Evolutionary conservation across 2,888 invertebrate genomes (phyloP).

Genomic region (Agrochola circellaris): DNA sequence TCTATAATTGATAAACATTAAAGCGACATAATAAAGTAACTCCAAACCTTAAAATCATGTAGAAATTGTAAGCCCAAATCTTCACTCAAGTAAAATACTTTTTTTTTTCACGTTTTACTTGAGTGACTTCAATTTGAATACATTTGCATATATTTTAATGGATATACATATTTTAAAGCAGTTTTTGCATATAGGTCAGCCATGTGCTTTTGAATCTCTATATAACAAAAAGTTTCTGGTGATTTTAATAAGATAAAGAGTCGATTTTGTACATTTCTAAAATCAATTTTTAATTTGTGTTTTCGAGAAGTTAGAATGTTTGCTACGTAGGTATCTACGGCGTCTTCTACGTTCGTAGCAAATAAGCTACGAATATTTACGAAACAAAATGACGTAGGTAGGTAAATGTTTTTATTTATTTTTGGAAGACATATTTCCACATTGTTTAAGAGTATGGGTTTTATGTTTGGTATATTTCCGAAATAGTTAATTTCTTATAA

Average conservation of each 20-base stretch:
- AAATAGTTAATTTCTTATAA: not conserved
- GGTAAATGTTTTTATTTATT: constrained; percentile 2
- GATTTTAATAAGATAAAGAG: not conserved
- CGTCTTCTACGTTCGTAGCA: constrained; percentile 1
- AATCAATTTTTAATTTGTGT: not conserved
- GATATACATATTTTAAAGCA: not conserved
- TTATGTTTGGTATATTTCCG: constrained; percentile 11
- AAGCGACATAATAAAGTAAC: not conserved
- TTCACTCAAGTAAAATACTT: not conserved
- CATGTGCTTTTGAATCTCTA: not conserved
- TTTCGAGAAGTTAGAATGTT: not conserved
- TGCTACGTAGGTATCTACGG: not conserved
- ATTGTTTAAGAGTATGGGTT: not conserved
- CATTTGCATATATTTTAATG: constrained; percentile 1
- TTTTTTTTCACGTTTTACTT: not conserved
- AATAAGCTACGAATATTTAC: not conserved
- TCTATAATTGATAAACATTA: not conserved
- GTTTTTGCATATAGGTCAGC: not conserved
- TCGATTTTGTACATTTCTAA: too few relatives aligned
- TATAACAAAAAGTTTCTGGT: too few relatives aligned
- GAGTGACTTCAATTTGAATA: not conserved
- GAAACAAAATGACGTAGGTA: not conserved
- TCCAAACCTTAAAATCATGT: not conserved
- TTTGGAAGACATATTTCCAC: not conserved
- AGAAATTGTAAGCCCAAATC: not conserved